phyloP scores from a whole-genome alignment of 1,140 invertebrate species.

The Drosophila navojoa region DNA sequence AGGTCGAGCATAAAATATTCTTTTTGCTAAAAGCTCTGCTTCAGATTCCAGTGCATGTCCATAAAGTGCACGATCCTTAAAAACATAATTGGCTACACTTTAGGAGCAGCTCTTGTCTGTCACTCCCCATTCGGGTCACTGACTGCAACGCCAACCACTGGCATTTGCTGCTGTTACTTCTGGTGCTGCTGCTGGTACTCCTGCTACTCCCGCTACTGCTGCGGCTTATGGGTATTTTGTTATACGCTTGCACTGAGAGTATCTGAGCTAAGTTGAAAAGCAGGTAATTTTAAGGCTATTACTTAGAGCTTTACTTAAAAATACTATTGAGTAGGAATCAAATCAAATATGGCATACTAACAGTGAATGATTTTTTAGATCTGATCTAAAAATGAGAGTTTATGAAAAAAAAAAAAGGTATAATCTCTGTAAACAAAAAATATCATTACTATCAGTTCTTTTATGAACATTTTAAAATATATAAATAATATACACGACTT shows the following conservation, averaged over 20 bases:
- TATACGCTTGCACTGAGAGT: neutral
- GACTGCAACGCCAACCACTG: conserved; percentile 18
- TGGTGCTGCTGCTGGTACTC: too few species aligned
- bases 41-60: conserved; percentile 22
- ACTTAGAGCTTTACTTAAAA: too few species aligned
- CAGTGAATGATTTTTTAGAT: too few species aligned
- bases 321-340: too few species aligned
- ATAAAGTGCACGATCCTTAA: conserved; percentile 24
- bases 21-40: conserved; percentile 50
- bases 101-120: neutral
- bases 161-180: conserved; percentile 20
- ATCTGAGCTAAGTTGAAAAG: neutral
- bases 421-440: too few species aligned
- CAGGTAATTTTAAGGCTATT: neutral
- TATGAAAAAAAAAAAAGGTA: too few species aligned
- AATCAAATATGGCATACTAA: too few species aligned
- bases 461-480: too few species aligned
- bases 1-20: conserved; percentile 62
- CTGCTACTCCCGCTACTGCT: neutral
- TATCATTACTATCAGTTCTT: too few species aligned
- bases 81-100: conserved; percentile 26
- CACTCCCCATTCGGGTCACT: conserved; percentile 5
- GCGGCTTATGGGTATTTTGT: neutral
- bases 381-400: too few species aligned
- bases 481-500: too few species aligned